These are phyloP conservation scores for Melolontha melolontha DNA, from an alignment of 2,888 invertebrate genomes.

Conservation along the genomic window DNA sequence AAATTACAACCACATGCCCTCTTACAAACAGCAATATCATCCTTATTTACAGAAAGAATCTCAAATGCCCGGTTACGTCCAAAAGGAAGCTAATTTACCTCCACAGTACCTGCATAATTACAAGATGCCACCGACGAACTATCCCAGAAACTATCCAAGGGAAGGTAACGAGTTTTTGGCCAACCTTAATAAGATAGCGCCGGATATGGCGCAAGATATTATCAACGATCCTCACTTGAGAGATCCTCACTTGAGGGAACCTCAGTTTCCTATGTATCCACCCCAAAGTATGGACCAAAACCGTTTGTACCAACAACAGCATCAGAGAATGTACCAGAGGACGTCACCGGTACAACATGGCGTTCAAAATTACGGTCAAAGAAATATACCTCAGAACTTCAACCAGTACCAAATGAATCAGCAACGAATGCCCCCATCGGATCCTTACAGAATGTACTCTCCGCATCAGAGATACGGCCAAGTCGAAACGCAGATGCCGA, in stretches of 20 bases:
- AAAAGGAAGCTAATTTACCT: slow-evolving; percentile 19
- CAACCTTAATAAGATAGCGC: slow-evolving; percentile 59
- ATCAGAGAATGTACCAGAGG: slow-evolving; percentile 53
- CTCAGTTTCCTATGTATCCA: slow-evolving; percentile 54
- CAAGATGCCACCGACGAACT: slow-evolving; percentile 48
- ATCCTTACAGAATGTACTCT: slow-evolving; percentile 38
- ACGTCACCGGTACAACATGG: slow-evolving; percentile 41
- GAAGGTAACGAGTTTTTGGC: slow-evolving; percentile 59
- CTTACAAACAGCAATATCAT: slow-evolving; percentile 54
- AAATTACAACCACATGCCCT: slow-evolving; percentile 47
- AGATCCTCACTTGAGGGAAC: slow-evolving; percentile 58
- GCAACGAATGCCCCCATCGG: slow-evolving; percentile 26
- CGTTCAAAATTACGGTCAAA: slow-evolving; percentile 43
- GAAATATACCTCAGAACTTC: slow-evolving; percentile 40
- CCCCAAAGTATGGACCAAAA: slow-evolving; percentile 50
- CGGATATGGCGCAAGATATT: slow-evolving; percentile 60
- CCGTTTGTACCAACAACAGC: slow-evolving; percentile 54
- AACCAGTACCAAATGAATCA: slow-evolving; percentile 46
- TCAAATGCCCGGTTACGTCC: slow-evolving; percentile 44
- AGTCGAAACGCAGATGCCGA: slow-evolving; percentile 47
- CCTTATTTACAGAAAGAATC: slow-evolving; percentile 57
- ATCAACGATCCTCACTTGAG: slow-evolving; percentile 58
- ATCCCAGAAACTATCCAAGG: slow-evolving; percentile 45
- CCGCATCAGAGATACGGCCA: slow-evolving; percentile 37
- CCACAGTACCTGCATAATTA: slow-evolving; percentile 48